A percentile compares a stretch with the other conserved stretches of the same genome.
phyloP scores from a whole-genome alignment of 2,888 invertebrate species.

The Chironomus tentans region DNA sequence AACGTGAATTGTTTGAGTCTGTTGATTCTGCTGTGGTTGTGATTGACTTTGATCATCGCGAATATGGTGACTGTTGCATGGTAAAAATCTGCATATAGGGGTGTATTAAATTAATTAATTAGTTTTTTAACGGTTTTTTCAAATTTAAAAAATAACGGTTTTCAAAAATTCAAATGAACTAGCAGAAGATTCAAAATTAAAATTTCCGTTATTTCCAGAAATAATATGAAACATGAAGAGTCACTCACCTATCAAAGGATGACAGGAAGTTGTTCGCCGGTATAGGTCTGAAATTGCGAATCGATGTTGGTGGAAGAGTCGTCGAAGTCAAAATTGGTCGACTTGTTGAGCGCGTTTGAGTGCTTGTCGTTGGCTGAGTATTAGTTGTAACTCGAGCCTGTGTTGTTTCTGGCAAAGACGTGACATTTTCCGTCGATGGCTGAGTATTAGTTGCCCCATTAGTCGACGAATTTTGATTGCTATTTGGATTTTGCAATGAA shows the following conservation, averaged over 20 bases:
- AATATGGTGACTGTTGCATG: conserved; percentile 63
- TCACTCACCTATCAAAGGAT: conserved; percentile 37
- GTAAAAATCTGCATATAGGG: conserved; percentile 45
- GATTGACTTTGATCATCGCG: conserved; percentile 35
- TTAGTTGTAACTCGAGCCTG: conserved; percentile 50
- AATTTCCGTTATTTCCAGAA: no score
- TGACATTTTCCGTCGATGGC: conserved; percentile 18
- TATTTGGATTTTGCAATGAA: no score
- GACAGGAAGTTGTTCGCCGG: conserved; percentile 40
- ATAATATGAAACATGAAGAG: not conserved
- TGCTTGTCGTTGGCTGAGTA: conserved; percentile 61
- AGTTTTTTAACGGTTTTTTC: no score
- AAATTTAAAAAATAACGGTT: no score
- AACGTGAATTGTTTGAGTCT: conserved; percentile 1
- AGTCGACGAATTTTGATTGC: conserved; percentile 28
- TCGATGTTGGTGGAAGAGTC: conserved; percentile 45
- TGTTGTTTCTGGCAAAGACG: conserved; percentile 28
- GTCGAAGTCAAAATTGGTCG: conserved; percentile 57
- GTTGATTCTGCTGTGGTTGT: conserved; percentile 21
- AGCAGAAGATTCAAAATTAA: no score
- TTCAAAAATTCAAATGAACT: no score
- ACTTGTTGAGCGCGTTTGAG: conserved; percentile 58
- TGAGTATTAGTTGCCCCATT: conserved; percentile 32
- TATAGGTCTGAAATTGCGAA: conserved; percentile 39
- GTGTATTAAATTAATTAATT: not conserved